phyloP scores from a whole-genome alignment of 2,888 invertebrate species.

The Pilophorus perplexus region DNA sequence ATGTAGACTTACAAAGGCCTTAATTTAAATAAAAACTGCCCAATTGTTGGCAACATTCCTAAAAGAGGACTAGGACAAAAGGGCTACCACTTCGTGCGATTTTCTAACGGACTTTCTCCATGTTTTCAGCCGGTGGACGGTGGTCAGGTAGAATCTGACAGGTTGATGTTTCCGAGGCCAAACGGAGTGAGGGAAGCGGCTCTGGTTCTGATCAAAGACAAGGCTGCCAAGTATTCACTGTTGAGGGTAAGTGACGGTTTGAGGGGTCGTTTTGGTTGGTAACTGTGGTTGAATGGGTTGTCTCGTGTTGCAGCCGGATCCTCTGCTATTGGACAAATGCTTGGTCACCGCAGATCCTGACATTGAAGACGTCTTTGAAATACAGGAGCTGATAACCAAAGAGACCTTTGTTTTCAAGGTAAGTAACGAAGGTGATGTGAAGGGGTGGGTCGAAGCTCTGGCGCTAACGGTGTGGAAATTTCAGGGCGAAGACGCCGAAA shows the following conservation, averaged over 20 bases:
- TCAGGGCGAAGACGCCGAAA: constrained; percentile 85
- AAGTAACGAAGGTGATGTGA: no score
- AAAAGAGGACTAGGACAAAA: no score
- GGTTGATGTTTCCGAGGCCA: constrained; percentile 66
- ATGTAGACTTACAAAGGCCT: no score
- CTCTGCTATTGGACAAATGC: constrained; percentile 85
- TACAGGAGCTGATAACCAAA: constrained; percentile 87
- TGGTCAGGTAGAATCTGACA: constrained; percentile 64
- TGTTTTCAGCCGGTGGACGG: constrained; percentile 71
- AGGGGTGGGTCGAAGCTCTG: no score
- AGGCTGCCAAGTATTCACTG: constrained; percentile 80
- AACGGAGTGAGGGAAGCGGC: constrained; percentile 77
- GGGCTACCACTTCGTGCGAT: no score
- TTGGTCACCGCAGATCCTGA: constrained; percentile 85
- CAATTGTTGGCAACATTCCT: no score
- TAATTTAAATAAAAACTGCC: no score
- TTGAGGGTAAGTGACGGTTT: constrained; percentile 59
- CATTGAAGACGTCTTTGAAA: constrained; percentile 90
- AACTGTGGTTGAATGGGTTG: neutral
- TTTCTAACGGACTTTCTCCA: no score
- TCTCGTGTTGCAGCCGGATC: constrained; percentile 64
- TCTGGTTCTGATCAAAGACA: constrained; percentile 82
- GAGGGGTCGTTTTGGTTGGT: neutral
- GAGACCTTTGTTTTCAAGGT: constrained; percentile 95
- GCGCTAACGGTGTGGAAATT: no score